These are phyloP conservation scores for Germaria angustata DNA, from an alignment of 2,888 invertebrate species.

Conservation along the genomic window DNA sequence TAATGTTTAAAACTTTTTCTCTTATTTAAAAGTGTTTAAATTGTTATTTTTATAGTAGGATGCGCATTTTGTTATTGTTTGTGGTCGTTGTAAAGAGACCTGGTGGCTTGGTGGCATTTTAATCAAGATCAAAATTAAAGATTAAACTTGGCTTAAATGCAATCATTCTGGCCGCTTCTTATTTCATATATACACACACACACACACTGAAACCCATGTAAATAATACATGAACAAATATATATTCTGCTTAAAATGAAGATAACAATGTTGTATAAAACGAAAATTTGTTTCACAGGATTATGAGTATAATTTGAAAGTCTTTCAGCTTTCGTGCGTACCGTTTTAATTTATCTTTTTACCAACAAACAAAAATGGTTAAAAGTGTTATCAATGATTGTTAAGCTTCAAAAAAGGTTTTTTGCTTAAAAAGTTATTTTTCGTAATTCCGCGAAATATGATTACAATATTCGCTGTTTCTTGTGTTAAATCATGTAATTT, in stretches of 20 bases:
- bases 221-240: neutral
- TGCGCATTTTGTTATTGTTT: conserved; percentile 6
- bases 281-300: conserved; percentile 61
- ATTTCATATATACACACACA: conserved; percentile 12
- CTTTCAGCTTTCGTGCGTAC: conserved; percentile 3
- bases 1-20: conserved; percentile 29
- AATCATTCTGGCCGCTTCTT: conserved; percentile 55
- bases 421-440: conserved; percentile 11
- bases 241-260: conserved; percentile 14
- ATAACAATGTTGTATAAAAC: neutral
- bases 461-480: conserved; percentile 33
- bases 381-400: conserved; percentile 58
- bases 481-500: conserved; percentile 64
- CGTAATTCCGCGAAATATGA: conserved; percentile 59
- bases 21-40: conserved; percentile 31
- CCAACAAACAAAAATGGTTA: neutral
- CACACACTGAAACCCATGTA: neutral
- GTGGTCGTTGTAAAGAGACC: conserved; percentile 29
- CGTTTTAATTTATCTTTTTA: conserved; percentile 35
- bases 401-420: conserved; percentile 3
- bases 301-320: conserved; percentile 44
- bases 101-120: conserved; percentile 64
- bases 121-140: conserved; percentile 65
- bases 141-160: conserved; percentile 66
- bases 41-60: conserved; percentile 53